phyloP scores from a whole-genome alignment of 2,888 invertebrate genomes.

The Pristionchus mayeri region DNA sequence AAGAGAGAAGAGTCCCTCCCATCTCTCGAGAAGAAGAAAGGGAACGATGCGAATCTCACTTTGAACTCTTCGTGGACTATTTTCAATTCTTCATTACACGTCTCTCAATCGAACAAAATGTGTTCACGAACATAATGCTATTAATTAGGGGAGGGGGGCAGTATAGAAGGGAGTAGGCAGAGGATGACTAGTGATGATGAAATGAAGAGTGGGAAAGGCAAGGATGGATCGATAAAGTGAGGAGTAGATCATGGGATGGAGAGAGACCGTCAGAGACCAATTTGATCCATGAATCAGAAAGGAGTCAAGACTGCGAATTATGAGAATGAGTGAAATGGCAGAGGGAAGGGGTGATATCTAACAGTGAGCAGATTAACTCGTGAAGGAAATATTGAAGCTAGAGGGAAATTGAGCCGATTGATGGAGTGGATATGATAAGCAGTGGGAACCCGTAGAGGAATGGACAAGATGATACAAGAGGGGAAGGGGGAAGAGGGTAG shows the following conservation, averaged over 20 bases:
- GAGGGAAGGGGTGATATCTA: slow-evolving; percentile 6
- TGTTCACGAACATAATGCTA: slow-evolving; percentile 16
- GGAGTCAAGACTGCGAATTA: background rate
- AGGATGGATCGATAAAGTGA: slow-evolving; percentile 34
- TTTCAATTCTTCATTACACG: slow-evolving; percentile 41
- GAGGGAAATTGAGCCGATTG: slow-evolving; percentile 11
- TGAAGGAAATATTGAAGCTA: background rate
- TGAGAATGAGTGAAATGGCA: background rate
- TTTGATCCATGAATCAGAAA: slow-evolving; percentile 21
- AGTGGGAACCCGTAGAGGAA: slow-evolving; percentile 37
- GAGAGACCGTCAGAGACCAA: slow-evolving; percentile 40
- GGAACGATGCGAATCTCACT: background rate
- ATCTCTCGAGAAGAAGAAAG: background rate
- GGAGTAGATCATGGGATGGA: slow-evolving; percentile 25
- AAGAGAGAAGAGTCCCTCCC: background rate
- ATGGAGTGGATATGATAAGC: slow-evolving; percentile 20
- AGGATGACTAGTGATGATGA: slow-evolving; percentile 40
- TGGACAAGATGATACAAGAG: background rate
- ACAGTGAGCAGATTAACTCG: slow-evolving; percentile 15
- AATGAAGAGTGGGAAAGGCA: slow-evolving; percentile 36
- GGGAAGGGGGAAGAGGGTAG: background rate
- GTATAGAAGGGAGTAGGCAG: background rate
- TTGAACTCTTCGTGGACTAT: background rate
- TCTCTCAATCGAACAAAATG: slow-evolving; percentile 16
- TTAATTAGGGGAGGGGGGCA: too few species aligned